Conservation (phyloP, 2,797 vertebrate species). For the Oreochromis mossambicus region DNA sequence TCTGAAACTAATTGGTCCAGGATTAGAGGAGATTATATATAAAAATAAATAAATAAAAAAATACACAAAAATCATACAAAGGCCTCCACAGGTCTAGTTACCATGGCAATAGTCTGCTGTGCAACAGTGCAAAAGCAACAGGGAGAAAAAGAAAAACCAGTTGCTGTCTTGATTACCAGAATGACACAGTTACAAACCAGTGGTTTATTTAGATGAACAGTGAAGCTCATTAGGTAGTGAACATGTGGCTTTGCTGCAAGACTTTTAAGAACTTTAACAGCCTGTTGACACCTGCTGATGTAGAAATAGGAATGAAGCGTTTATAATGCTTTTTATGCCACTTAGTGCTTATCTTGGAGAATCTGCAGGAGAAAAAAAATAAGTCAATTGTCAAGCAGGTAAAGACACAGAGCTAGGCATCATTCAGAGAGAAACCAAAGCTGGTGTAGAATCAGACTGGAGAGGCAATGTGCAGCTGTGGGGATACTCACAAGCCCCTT, state of each 20-base stretch:
- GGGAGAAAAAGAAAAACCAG: constrained; percentile 42
- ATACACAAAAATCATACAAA: constrained; percentile 49
- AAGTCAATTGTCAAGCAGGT: background rate
- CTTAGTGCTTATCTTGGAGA: background rate
- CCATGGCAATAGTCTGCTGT: constrained; percentile 53
- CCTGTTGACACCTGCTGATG: background rate
- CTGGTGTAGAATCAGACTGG: background rate
- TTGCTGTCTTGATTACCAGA: constrained; percentile 28
- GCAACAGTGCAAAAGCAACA: constrained; percentile 51
- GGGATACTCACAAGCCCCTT: background rate
- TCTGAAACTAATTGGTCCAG: constrained; percentile 80
- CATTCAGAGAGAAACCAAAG: background rate
- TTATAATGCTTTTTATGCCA: background rate
- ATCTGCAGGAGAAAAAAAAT: background rate
- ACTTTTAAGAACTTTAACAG: background rate
- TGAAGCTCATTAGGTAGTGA: background rate
- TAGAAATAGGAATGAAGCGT: background rate
- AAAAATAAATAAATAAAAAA: constrained; percentile 19
- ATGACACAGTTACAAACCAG: background rate
- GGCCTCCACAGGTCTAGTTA: constrained; percentile 57
- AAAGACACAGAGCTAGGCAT: background rate
- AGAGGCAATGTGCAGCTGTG: background rate
- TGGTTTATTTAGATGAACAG: background rate
- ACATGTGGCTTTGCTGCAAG: background rate
- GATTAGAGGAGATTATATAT: constrained; percentile 75